Conservation (phyloP, 2,888 invertebrate species). For the Polia nebulosa region DNA sequence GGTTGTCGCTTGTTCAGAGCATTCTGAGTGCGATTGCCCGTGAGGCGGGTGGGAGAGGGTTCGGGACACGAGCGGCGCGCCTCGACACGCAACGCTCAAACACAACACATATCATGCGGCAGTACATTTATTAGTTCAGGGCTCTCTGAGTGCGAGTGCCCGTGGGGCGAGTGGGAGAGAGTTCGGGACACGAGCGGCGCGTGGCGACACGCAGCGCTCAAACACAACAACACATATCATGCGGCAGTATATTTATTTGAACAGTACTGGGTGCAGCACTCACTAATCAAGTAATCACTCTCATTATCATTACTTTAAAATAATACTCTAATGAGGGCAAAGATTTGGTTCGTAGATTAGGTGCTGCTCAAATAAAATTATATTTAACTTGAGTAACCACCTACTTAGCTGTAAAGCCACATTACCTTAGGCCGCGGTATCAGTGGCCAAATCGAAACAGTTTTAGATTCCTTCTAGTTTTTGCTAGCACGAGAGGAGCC, state of each 20-base stretch:
- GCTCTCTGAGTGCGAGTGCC: no score
- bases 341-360: constrained; percentile 20
- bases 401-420: not conserved
- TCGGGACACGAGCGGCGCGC: no score
- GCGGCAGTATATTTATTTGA: constrained; percentile 35
- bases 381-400: constrained; percentile 9
- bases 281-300: constrained; percentile 9
- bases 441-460: not conserved
- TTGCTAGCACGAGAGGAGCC: not conserved
- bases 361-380: constrained; percentile 23
- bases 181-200: no score
- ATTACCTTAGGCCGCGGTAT: not conserved
- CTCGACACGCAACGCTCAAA: not conserved
- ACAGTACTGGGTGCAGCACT: not conserved
- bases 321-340: constrained; percentile 26
- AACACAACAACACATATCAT: constrained; percentile 20
- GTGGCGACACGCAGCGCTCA: not conserved
- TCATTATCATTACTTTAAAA: constrained; percentile 12
- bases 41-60: no score
- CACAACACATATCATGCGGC: constrained; percentile 20
- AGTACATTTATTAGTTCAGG: constrained; percentile 12
- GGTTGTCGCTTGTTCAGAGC: no score
- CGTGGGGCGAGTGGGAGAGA: no score
- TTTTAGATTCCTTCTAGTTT: not conserved
- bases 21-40: no score